Base-by-base conservation (phyloP, 1,140 invertebrate genomes). In the Oscheius sp. region DNA sequence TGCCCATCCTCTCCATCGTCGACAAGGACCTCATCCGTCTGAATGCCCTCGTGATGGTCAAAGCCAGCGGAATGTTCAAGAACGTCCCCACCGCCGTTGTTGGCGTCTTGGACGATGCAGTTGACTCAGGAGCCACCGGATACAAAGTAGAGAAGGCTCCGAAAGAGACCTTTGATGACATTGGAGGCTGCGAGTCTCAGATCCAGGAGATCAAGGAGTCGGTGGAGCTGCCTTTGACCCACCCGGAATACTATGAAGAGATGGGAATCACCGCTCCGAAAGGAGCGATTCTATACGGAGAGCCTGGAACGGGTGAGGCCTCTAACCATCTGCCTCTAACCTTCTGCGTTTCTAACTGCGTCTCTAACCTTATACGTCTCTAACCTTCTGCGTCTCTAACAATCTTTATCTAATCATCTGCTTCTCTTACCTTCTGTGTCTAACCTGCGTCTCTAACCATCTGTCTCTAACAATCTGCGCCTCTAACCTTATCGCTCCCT, bases 181-280 rank as follows among this genome's bases (percentile, higher is more conserved):
- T 80, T 71, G 79, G 79, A 31, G 79, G 79, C 2, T 65, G 75
- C 2, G 79, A 80, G 10, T 32, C 46, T 4, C 79, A 80, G 52
- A 79, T 80, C 42, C 79, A 81, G 31, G 79, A 80, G 66, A 61
- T 80, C 4, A 80, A 80, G 58, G 79, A 80, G 52, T 61, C 77
- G 20, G 79, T 80, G 15, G 79, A 80, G 49, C 69, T 81, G 20
- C 79, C 79, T 4, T 46, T 80, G 34, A 80, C 79, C 15, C 79
- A 80, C 72, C 79, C 79, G 13, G 79, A 80, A 67, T 80, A 77
- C 52, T 80, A 80, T 55, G 77, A 79, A 61, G 79, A 80, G 45
- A 80, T 80, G 79, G 79, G 79, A 15, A 80, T 80, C 55, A 75
- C 74, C 31, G 70, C 79, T 26, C 79, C 79, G 2, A 80, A 80